A percentile compares a stretch with the other conserved stretches of the same genome.
These are phyloP conservation scores for Rhagonycha lutea DNA, from an alignment of 2,888 invertebrate genomes.

Conservation along the genomic window DNA sequence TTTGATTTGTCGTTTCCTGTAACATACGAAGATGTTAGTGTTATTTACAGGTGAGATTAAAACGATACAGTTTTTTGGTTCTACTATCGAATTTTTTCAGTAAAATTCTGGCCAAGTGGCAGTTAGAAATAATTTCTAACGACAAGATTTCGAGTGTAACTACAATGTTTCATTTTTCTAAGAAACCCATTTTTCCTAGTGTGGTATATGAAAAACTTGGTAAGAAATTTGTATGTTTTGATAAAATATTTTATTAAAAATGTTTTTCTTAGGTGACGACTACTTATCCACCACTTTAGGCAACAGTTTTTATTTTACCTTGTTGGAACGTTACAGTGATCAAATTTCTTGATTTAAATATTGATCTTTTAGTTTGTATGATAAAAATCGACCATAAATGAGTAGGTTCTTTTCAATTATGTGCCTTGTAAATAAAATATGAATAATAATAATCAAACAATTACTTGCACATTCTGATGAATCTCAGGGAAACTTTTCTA, in stretches of 20 bases:
- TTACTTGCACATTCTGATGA: too few relatives aligned
- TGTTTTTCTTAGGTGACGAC: neutral
- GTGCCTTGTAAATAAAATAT: too few relatives aligned
- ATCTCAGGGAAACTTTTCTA: too few relatives aligned
- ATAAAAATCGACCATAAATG: too few relatives aligned
- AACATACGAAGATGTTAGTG: constrained; percentile 11
- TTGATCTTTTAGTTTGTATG: neutral
- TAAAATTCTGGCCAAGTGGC: constrained; percentile 19
- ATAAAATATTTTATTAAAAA: neutral
- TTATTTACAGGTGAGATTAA: constrained; percentile 14
- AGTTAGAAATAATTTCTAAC: constrained; percentile 15
- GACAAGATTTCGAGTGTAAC: constrained; percentile 26
- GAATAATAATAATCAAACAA: too few relatives aligned
- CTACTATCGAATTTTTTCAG: neutral
- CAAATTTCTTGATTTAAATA: neutral
- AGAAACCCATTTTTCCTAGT: constrained; percentile 58
- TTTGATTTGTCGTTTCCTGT: constrained; percentile 14
- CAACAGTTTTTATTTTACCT: constrained; percentile 25
- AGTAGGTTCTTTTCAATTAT: too few relatives aligned
- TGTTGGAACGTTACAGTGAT: constrained; percentile 29
- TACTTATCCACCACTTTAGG: neutral
- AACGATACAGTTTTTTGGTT: neutral
- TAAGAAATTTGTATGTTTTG: neutral
- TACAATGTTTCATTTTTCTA: constrained; percentile 52
- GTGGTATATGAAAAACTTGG: constrained; percentile 44